Base-by-base conservation (phyloP, 2,113 vertebrate species). In the Rhipidura dahli region DNA sequence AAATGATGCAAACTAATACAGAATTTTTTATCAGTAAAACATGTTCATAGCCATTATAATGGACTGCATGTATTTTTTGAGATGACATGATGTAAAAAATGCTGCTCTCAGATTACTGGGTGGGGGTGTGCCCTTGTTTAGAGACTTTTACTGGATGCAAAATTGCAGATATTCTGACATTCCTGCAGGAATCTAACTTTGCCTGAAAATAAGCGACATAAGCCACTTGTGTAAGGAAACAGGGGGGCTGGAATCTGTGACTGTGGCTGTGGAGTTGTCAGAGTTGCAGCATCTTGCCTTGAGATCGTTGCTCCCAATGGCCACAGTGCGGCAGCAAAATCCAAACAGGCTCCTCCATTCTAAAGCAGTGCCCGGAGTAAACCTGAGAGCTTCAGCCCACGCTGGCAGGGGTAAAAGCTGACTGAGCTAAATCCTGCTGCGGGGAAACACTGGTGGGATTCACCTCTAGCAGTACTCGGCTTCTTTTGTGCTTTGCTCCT, bases 291-390 rank as follows among this genome's bases (percentile, higher is more conserved):
- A 14, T 33, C 31, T n/a, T 13, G 2, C 19, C 53, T 61, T 16
- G 23, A n/a, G 11, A 4, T 60, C 20, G 19, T 68, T 92, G 35
- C 79, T 88, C 5, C 37, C 44, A 7, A 1, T 7, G 65, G 80
- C 96, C 96, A 94, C 93, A 24, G 37, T 3, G 96, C 12, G 94
- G 96, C 96, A 96, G 96, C 90, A 96, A 57, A 96, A 88, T 9
- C 53, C 69, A 54, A n/a, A 78, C 2, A 4, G 76, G 68, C 6
- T 86, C 27, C 61, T 17, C 23, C 7, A 3, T 64, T 26, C n/a
- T 1, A 10, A 21, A 1, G 19, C 17, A 21, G 4, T 0, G 10
- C 1, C 14, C 39, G 79, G 54, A 53, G 5, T 0, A n/a, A 49
- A 7, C 6, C 37, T 2, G 53, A 22, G 37, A 63, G 61, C 28